Base-by-base conservation (phyloP, 1,140 invertebrate genomes). In the Listronotus bonariensis region DNA sequence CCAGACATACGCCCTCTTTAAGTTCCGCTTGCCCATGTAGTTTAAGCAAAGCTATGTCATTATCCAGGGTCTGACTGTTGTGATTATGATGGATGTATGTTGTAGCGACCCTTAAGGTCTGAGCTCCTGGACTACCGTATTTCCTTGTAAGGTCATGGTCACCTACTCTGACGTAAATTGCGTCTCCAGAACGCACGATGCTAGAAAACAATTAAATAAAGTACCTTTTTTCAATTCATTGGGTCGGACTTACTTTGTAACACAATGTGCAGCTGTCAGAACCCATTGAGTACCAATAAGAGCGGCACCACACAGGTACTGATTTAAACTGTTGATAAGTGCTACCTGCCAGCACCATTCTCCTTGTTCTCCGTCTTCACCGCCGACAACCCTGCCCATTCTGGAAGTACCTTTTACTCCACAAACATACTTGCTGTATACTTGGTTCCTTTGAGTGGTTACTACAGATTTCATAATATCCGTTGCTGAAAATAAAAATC, bases 311-410 rank as follows among this genome's bases (percentile, higher is more conserved):
- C 96, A 98, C n/a, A 96, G 83, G 78, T 97, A 96, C 78, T 96
- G 93, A 79, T 97, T 96, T 9, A 93, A 81, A 0, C 92, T 92
- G 76, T 96, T 97, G 73, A 97, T 93, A 43, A 98, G 83, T 0
- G 95, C 95, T 34, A 95, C 92, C 79, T 96, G 94, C 94, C 94
- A 96, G 80, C 94, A 96, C 92, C 93, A 96, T 80, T 96, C 93
- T 7, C 92, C 92, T 26, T 92, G 89, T 66, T 90, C 87, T 7
- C 93, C 91, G 76, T 96, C 92, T 78, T 90, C 89, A 6, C 94
- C 93, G n/a, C 93, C 93, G 38, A 96, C 92, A 18, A 97, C 93
- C 32, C 92, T 82, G 0, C 82, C 88, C 3, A 77, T 74, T 32
- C 89, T 76, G 3, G 78, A 74, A 8, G 72, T 77, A 72, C 90